Evolutionary conservation across 2,888 invertebrate species (phyloP), one percentile per base, ranked within the genome.

Genomic region (Rhamnusium bicolor): DNA sequence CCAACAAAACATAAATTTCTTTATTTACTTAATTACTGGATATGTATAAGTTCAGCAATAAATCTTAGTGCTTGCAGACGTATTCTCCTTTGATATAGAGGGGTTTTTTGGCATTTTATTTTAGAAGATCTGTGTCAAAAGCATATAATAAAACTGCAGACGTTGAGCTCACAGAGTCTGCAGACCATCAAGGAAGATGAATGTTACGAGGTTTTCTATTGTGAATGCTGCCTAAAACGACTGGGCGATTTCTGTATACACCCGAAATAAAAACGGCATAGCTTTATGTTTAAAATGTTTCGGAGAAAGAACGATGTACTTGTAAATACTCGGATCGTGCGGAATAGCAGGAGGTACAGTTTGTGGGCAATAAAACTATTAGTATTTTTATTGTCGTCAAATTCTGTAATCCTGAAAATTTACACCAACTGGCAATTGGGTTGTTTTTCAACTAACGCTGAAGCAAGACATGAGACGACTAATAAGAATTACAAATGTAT

Each of bases 101-200:
- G 69, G 62, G 46, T 68, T 74, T 76, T 76, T 76, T 72, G 69
- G 60, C 71, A 71, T 76, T 78, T 77, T 76, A 77, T 78, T 79
- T 73, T 71, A 46, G 69, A 74, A 77, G 79, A 79, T 79, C 77
- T 76, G 74, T 76, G 79, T 77, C 77, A 74, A 77, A 72, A 75
- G 77, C 76, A 77, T 75, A 78, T 81, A 79, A 81, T 79, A 78
- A 81, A 80, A 79, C 81, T 78, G 74, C 79, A 77, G 75, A 77
- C 71, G 73, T 67, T 61, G 66, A 73, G 69, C 77, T 72, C 63
- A 66, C 73, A 65, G 68, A 74, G 74, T 73, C 79, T 72, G 73
- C 78, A 75, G 77, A 78, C 79, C 75, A 79, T 79, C 79, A 80
- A 70, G 72, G 65, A 80, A 80, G 79, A 81, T 81, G 79, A 78